Evolutionary conservation across 2,888 invertebrate species (phyloP).

Genomic region (Saturnia pavonia): DNA sequence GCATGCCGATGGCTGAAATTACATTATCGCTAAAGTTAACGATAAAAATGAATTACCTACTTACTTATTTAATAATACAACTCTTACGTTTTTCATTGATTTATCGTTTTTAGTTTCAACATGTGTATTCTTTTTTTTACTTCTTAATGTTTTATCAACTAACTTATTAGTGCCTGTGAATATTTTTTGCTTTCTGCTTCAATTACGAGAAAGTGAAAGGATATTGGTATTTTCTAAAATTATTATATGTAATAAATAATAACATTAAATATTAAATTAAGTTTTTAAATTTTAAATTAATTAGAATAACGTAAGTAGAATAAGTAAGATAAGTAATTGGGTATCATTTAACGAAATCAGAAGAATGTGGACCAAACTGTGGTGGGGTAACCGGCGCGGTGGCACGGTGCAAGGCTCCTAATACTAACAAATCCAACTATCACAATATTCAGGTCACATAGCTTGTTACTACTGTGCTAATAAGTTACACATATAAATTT

Average conservation of each 20-base stretch:
- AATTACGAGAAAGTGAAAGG: too few relatives aligned
- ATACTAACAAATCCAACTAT: slow-evolving; percentile 35
- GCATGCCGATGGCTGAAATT: slow-evolving; percentile 43
- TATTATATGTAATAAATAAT: too few relatives aligned
- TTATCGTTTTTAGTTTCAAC: background rate
- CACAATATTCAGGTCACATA: slow-evolving; percentile 38
- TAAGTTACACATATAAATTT: slow-evolving; percentile 20
- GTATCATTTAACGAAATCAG: slow-evolving; percentile 35
- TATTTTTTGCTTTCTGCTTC: too few relatives aligned
- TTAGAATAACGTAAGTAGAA: background rate
- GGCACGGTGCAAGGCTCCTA: slow-evolving; percentile 36
- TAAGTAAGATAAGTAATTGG: slow-evolving; percentile 16
- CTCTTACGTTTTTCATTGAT: background rate
- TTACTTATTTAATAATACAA: slow-evolving; percentile 30
- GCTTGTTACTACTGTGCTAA: slow-evolving; percentile 21
- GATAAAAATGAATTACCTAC: slow-evolving; percentile 34
- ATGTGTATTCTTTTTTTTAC: too few relatives aligned
- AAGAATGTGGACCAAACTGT: slow-evolving; percentile 46
- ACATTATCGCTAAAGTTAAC: slow-evolving; percentile 39
- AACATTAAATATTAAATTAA: too few relatives aligned
- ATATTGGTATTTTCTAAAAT: too few relatives aligned
- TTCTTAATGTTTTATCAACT: too few relatives aligned
- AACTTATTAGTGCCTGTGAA: too few relatives aligned
- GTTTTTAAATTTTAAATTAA: too few relatives aligned
- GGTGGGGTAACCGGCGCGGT: slow-evolving; percentile 31